Percentiles rank a stretch among this genome's conserved stretches.
These are phyloP conservation scores for Butorides virescens DNA, from an alignment of 2,113 vertebrate genomes.

Conservation along the genomic window DNA sequence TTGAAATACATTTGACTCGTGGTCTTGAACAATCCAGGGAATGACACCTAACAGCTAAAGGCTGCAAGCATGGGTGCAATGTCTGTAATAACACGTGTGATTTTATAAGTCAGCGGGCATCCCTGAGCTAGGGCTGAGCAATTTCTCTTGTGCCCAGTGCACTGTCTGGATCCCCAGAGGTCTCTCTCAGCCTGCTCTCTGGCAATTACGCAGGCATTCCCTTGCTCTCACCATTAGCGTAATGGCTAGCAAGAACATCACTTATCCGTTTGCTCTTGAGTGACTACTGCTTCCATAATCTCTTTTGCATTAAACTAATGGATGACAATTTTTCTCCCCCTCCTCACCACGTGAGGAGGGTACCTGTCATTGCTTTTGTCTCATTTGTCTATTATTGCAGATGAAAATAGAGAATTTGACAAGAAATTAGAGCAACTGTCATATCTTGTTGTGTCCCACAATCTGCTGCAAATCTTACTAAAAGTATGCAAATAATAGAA, in stretches of 20 bases:
- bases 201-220: slow-evolving; percentile 19
- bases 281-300: neutral
- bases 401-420: slow-evolving; percentile 38
- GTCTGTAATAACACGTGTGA: neutral
- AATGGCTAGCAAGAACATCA: slow-evolving; percentile 27
- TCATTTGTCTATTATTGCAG: neutral
- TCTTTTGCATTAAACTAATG: slow-evolving; percentile 31
- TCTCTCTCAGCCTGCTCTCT: neutral
- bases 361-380: slow-evolving; percentile 12
- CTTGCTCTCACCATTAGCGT: neutral
- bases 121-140: neutral
- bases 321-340: neutral
- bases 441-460: neutral
- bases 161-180: neutral
- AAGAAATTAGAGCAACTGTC: slow-evolving; percentile 32
- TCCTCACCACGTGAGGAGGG: neutral
- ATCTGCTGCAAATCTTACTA: neutral
- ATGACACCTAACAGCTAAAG: neutral
- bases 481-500: slow-evolving; percentile 21
- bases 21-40: neutral
- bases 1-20: neutral
- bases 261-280: slow-evolving; percentile 34
- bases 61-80: neutral
- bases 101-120: neutral
- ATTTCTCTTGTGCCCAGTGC: neutral